Evolutionary conservation across 2,888 invertebrate genomes (phyloP), one percentile per base, ranked within the genome.

Genomic region (Germaria angustata): DNA sequence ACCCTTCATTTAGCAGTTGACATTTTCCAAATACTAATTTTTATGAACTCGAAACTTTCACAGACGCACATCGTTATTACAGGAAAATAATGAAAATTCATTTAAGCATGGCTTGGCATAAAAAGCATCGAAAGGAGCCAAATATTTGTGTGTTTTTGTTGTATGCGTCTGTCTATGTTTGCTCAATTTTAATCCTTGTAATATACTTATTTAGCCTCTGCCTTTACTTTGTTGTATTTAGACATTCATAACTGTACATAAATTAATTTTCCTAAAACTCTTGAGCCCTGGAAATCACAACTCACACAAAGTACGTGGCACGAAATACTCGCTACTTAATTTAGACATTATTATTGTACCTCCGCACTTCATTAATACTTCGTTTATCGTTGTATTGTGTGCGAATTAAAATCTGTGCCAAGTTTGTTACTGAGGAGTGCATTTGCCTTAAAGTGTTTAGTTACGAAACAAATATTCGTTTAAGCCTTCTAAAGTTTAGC

Each of bases 251-350:
- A 59, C 46, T 24, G 36, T 71, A 34, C 57, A 34, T 46, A 57
- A 69, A 41, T 46, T 57, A 44, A 44, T 69, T 28, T 17, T 41
- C 20, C 28, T 66, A 55, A n/a, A 55, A 55, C 15, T 28, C 17
- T 32, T 44, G 57, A 55, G 44, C 44, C 55, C 68, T 28, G 39
- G 28, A 32, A 32, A 41, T 41, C 44, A 41, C 55, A 44, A 28
- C 32, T 41, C 55, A 17, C 6, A 55, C 7, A 32, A 32, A 8
- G 15, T 5, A 39, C 59, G 24, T 61, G 63, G 28, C 44, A 28
- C 2, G 44, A 15, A 32, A 63, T 28, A 20, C 32, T 44, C 32
- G 28, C 28, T 44, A 63, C 44, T 44, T 32, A 46, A 63, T 46
- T 63, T 28, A 63, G 8, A 11, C 17, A 46, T 46, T 44, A 32